phyloP scores from a whole-genome alignment of 2,113 vertebrate genomes.

The Mystacornis crossleyi region DNA sequence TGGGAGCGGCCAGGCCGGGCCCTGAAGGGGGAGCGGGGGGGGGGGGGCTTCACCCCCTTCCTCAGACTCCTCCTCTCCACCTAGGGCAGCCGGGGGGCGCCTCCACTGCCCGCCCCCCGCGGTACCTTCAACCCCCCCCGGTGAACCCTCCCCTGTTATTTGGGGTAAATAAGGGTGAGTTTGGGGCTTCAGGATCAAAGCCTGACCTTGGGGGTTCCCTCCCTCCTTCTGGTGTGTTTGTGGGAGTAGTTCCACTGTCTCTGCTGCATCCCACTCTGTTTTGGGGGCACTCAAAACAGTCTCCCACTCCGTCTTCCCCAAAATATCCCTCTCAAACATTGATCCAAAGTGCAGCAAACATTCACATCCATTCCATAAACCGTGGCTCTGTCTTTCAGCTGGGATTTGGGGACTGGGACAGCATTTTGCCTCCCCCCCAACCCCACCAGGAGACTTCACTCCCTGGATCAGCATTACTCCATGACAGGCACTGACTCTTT shows the following conservation, averaged over 20 bases:
- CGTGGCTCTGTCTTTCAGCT: rapidly evolving
- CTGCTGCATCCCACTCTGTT: rapidly evolving
- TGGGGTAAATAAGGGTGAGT: not conserved
- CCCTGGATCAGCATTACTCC: not conserved
- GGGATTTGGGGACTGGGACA: not conserved
- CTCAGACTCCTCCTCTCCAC: rapidly evolving
- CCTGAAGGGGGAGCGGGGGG: too few relatives aligned
- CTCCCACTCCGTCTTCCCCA: not conserved
- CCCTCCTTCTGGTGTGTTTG: too few relatives aligned
- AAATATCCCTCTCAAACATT: rapidly evolving
- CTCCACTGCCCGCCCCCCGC: rapidly evolving
- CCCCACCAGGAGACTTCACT: not conserved
- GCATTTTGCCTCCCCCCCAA: not conserved
- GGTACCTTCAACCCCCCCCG: not conserved
- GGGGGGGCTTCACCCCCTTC: rapidly evolving
- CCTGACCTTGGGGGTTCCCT: not conserved
- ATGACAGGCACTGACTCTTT: rapidly evolving
- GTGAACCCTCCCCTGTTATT: too few relatives aligned
- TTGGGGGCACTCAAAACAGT: not conserved
- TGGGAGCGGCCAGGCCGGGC: not conserved
- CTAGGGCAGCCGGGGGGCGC: not conserved
- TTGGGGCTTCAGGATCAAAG: not conserved
- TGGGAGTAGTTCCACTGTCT: not conserved
- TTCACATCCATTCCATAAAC: not conserved
- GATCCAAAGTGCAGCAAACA: not conserved